Evolutionary conservation across 30 jellyfish, hydroid and myxozoan species (phyloP), one percentile per base, ranked within the genome.

Genomic region (Cassiopea andromeda): DNA sequence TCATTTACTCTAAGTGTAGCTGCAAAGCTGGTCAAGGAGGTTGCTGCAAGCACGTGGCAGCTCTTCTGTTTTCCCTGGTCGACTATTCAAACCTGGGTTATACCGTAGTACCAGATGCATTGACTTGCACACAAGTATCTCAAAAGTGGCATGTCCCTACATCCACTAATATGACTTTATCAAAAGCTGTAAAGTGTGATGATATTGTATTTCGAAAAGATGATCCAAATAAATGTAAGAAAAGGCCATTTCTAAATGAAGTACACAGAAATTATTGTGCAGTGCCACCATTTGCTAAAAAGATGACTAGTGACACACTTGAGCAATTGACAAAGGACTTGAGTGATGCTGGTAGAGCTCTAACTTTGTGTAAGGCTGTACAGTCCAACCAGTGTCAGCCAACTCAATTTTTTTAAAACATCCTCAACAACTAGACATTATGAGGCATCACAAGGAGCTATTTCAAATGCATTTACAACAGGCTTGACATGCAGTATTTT

Each of bases 21-120:
- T 70, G 83, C 73, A 85, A 85, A 64, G 93, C 90, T 44, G 93
- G 93, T 17, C 85, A 71, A 64, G 85, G 87, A 44, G 91, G 97
- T 46, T 88, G 91, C 48, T 90, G 89, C 78, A 81, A 81, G 78
- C 94, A 77, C 64, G 94, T 64, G 46, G 91, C 94, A n/a, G 91
- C 91, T 18, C 68, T 61, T 9, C 74, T 87, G 38, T 78, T 38
- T 19, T 48, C 72, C 43, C 78, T 27, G 38, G 66, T 87, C 43
- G 94, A 87, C 75, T 87, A 14, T 49, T 75, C 75, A 16, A 67
- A 77, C 45, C 38, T 78, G 60, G 93, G 64, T 18, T 50, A 1
- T 27, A 64, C 47, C 1, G 48, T 43, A 44, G 72, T 87, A 7
- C 82, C 88, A 1, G 59, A 61, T 16, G 49, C 66, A 48, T 48